A percentile compares a stretch with the other conserved stretches of the same genome.
Evolutionary conservation across 2,797 vertebrate genomes (phyloP).

Genomic region (Poecilia picta): DNA sequence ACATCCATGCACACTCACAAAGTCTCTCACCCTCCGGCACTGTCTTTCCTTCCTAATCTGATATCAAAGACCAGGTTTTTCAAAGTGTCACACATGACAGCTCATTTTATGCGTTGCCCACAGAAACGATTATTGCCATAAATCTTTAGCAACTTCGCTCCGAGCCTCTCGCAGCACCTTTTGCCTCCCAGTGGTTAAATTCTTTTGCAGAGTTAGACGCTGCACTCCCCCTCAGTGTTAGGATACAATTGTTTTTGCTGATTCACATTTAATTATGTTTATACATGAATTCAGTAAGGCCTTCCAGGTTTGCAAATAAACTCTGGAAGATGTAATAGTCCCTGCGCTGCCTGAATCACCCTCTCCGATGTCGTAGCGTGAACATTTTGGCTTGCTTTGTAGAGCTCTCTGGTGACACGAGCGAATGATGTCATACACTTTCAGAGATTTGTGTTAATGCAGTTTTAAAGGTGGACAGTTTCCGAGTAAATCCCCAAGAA

Average conservation of each 20-base stretch:
- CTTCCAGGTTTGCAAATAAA: constrained; percentile 43
- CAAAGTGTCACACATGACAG: constrained; percentile 75
- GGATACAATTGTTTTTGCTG: background rate
- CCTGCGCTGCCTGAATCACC: constrained; percentile 50
- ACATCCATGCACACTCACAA: constrained; percentile 28
- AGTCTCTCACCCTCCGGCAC: constrained; percentile 55
- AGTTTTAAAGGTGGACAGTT: constrained; percentile 70
- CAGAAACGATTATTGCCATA: constrained; percentile 76
- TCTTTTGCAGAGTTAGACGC: constrained; percentile 38
- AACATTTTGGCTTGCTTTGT: constrained; percentile 68
- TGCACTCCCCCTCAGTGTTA: constrained; percentile 19
- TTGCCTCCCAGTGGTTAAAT: constrained; percentile 35
- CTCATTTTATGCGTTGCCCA: constrained; percentile 77
- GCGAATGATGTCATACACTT: constrained; percentile 75
- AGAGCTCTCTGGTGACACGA: constrained; percentile 73
- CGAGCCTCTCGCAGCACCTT: constrained; percentile 52
- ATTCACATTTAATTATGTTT: constrained; percentile 29
- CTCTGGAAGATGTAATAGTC: constrained; percentile 34
- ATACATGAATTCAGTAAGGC: constrained; percentile 3
- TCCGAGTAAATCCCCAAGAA: constrained; percentile 64
- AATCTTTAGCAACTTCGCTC: constrained; percentile 62
- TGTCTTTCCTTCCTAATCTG: constrained; percentile 77
- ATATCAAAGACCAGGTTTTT: constrained; percentile 79
- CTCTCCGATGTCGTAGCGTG: constrained; percentile 33
- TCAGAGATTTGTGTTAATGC: constrained; percentile 68